Base-by-base conservation (phyloP, 2,888 invertebrate genomes). In the Tanypteryx hageni region DNA sequence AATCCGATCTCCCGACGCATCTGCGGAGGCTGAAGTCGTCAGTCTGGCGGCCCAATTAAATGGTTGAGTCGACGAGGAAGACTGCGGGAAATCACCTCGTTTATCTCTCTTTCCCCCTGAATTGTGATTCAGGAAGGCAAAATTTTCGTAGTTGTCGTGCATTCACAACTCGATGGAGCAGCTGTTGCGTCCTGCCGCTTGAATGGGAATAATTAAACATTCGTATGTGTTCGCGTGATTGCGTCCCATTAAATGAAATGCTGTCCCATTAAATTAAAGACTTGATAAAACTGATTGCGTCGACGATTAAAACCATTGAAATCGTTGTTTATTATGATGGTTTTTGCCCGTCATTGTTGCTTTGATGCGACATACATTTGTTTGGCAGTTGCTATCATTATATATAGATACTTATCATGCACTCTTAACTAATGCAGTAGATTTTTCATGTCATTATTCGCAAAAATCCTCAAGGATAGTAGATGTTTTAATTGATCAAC, bases 1-100 rank as follows among this genome's bases (percentile, higher is more conserved):
- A 44, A 44, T 44, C 5, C 44, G 44, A 44, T 44, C 44, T 44
- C 44, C 44, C 44, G 44, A 44, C 44, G 44, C 44, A 44, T 44
- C 44, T 44, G 44, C 76, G 76, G 76, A 27, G 10, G 68, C 68
- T 22, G 64, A 68, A n/a, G 44, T 44, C 44, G 44, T 44, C 44
- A 44, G 76, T 76, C 76, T 76, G 76, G 76, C 22, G 22, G 27
- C 27, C 76, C 76, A 76, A 76, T 76, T 76, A 76, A 76, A 22
- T 13, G 22, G 76, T 16, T n/a, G 64, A 18, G 16, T 68, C 22
- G 68, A n/a, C 68, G n/a, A 13, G 68, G 68, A 68, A n/a, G 68
- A 68, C 44, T 16, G 22, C 76, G 22, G 27, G 9, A 27, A 76
- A 76, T 76, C 76, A 27, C 27, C 76, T 76, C 76, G 76, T 76